phyloP scores from a whole-genome alignment of 2,113 vertebrate genomes.

The Gobius niger region DNA sequence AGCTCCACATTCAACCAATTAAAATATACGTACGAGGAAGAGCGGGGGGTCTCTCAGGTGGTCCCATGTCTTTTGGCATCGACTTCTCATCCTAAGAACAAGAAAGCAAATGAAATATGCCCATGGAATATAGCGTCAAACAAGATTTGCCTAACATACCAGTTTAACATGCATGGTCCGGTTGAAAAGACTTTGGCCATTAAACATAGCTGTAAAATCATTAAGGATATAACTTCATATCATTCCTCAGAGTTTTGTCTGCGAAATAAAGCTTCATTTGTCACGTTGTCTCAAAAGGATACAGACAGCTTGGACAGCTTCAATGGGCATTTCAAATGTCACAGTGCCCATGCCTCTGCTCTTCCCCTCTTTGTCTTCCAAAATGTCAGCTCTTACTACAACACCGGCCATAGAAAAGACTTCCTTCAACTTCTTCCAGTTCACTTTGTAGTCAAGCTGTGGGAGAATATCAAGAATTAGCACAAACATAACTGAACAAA shows the following conservation, averaged over 20 bases:
- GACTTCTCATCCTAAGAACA: constrained; percentile 88
- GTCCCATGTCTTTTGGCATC: constrained; percentile 92
- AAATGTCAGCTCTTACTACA: constrained; percentile 89
- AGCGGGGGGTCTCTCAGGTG: constrained; percentile 86
- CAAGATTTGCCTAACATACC: constrained; percentile 76
- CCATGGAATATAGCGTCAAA: not conserved
- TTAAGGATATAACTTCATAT: constrained; percentile 72
- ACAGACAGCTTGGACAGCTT: constrained; percentile 98
- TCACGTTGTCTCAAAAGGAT: constrained; percentile 79
- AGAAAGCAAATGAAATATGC: not conserved
- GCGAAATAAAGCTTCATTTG: not conserved
- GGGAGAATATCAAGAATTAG: constrained; percentile 1
- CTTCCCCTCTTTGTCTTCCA: constrained; percentile 97
- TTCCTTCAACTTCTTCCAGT: constrained; percentile 98
- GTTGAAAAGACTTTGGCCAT: constrained; percentile 94
- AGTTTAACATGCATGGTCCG: constrained; percentile 97
- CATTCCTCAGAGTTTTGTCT: not conserved
- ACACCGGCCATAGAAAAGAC: constrained; percentile 94
- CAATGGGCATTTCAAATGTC: constrained; percentile 93
- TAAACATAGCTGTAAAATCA: constrained; percentile 88
- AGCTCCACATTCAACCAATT: not conserved
- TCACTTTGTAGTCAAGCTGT: constrained; percentile 97
- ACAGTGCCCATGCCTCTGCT: constrained; percentile 96
- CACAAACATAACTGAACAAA: not conserved
- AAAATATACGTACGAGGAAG: constrained; percentile 87